phyloP scores from a whole-genome alignment of 2,113 vertebrate species.

The Elephas maximus region DNA sequence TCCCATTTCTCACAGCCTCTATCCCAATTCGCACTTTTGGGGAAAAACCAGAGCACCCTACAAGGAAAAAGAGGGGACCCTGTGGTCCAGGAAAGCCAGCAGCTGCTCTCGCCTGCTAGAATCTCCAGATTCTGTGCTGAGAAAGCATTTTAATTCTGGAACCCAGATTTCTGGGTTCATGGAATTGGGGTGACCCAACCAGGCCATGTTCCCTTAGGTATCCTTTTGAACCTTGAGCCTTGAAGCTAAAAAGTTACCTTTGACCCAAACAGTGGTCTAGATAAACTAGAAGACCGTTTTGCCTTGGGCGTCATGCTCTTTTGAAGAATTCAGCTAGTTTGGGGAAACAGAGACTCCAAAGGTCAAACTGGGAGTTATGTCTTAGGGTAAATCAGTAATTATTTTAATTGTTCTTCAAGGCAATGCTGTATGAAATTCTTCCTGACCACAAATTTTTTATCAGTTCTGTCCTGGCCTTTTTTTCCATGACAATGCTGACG shows the following conservation, averaged over 20 bases:
- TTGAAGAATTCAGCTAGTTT: neutral
- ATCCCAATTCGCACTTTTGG: neutral
- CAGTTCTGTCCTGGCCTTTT: neutral
- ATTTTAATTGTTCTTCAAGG: neutral
- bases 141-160: neutral
- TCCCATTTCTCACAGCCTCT: neutral
- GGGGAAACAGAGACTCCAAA: neutral
- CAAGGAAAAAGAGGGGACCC: neutral
- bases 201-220: neutral
- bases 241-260: too few relatives aligned
- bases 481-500: too few relatives aligned
- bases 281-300: neutral
- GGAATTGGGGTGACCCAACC: neutral
- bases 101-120: neutral
- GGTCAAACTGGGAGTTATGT: neutral
- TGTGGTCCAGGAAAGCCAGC: neutral
- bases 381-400: too few relatives aligned
- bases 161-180: neutral
- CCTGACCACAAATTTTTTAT: neutral
- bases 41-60: neutral
- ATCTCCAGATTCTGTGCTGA: neutral
- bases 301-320: neutral
- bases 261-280: neutral
- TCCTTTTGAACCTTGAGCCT: neutral
- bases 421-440: neutral